Base-by-base conservation (phyloP, 2,797 vertebrate genomes). In the Craterocephalus amniculus region DNA sequence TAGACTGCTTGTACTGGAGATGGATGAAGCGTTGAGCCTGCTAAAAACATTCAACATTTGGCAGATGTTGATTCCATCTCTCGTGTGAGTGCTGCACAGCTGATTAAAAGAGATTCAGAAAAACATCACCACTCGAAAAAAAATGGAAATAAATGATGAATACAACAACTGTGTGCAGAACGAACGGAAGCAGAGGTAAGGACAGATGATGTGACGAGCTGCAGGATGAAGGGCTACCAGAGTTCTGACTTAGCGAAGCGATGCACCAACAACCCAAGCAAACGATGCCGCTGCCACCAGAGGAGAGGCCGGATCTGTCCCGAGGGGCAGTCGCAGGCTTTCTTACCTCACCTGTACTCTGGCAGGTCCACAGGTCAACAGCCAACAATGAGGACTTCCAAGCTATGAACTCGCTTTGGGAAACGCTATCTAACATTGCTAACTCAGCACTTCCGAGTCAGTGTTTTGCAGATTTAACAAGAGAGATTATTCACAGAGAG, bases 331-430 rank as follows among this genome's bases (percentile, higher is more conserved):
- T 76, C 74, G 74, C 58, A 48, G 11, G 71, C 49, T 58, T 78
- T 87, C 87, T 88, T 90, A 89, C 83, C 93, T 94, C 89, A 91
- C 92, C 93, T 94, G 87, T 86, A 83, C 76, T 86, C 72, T 82
- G 72, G 83, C 77, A 80, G 89, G 61, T 90, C 89, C 87, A 70
- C 74, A 72, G 83, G 76, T 80, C 88, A 91, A 83, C 80, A 72
- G 89, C 80, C 84, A 83, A 83, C 82, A 81, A 63, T 87, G 79
- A 80, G 57, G 78, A 87, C 81, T 83, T 80, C 84, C 84, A 55
- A 67, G 78, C 64, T 74, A 79, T 72, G 38, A 81, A 71, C 67
- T 67, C 48, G 49, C 61, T 79, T 81, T 87, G 66, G 66, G 51
- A 75, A 87, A 67, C 56, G 24, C 14, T 43, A 68, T 73, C 29